Conservation (phyloP, 2,113 vertebrate genomes). For the Cyanocitta stelleri region DNA sequence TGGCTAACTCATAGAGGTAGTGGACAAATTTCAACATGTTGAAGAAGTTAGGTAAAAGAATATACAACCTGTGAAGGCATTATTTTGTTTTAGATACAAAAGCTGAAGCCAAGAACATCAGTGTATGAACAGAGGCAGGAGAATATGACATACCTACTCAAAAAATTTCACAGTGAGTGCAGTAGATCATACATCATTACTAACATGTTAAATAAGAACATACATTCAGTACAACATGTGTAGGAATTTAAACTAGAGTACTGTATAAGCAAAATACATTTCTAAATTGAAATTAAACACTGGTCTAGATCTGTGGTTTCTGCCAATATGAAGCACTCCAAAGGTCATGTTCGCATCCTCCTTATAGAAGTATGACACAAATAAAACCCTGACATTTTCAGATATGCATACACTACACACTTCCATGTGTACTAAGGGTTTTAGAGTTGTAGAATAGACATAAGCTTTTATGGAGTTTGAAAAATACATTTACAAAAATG, state of each 20-base stretch:
- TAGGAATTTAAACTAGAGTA: neutral
- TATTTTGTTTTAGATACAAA: constrained; percentile 6
- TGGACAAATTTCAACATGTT: neutral
- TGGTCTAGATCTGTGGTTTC: neutral
- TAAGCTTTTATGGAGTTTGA: neutral
- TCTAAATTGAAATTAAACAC: neutral
- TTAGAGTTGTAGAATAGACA: neutral
- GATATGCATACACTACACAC: neutral
- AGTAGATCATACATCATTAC: neutral
- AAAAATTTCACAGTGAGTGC: neutral
- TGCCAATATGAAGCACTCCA: neutral
- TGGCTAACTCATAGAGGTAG: neutral
- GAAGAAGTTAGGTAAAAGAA: neutral
- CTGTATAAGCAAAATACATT: neutral
- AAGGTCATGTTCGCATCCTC: neutral
- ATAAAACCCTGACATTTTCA: neutral
- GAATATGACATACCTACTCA: neutral
- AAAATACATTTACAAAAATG: neutral
- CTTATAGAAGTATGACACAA: neutral
- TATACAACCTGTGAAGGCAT: neutral
- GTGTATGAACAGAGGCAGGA: neutral
- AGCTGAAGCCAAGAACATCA: neutral
- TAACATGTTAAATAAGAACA: neutral
- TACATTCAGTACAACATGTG: neutral
- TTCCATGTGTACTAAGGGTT: neutral